Evolutionary conservation across 2,888 invertebrate species (phyloP).

Genomic region (Epistrophe eligans): DNA sequence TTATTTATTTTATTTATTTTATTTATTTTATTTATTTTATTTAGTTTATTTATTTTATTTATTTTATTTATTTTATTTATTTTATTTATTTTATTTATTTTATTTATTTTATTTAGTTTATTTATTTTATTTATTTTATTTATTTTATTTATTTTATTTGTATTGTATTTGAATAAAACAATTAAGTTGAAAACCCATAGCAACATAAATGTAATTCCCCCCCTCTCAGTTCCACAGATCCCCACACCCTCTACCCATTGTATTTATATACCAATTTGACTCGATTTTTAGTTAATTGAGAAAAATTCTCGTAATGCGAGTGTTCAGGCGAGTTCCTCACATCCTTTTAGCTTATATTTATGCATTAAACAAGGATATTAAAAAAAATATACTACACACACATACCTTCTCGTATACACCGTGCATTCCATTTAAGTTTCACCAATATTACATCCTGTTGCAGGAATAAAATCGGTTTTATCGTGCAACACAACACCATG

Average conservation of each 20-base stretch:
- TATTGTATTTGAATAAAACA: constrained; percentile 16
- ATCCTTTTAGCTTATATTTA: constrained; percentile 13
- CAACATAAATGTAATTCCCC: neutral
- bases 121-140: too few species aligned
- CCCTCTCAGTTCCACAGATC: too few species aligned
- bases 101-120: too few species aligned
- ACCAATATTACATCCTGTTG: constrained; percentile 35
- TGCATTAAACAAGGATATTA: constrained; percentile 27
- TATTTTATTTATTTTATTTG: too few species aligned
- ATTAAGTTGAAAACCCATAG: constrained; percentile 5
- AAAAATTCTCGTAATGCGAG: constrained; percentile 3
- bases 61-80: too few species aligned
- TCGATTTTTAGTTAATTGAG: constrained; percentile 36
- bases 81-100: too few species aligned
- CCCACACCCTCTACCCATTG: too few species aligned
- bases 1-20: too few species aligned
- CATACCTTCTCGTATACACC: neutral
- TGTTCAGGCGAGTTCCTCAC: neutral
- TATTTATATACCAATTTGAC: neutral
- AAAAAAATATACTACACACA: constrained; percentile 4
- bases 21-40: too few species aligned
- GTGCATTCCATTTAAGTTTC: constrained; percentile 50
- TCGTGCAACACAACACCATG: constrained; percentile 9
- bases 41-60: too few species aligned
- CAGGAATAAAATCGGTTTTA: constrained; percentile 31